Percentiles rank a stretch among this genome's conserved stretches.
These are phyloP conservation scores for Meteorus colon DNA, from an alignment of 2,888 invertebrate genomes.

Conservation along the genomic window DNA sequence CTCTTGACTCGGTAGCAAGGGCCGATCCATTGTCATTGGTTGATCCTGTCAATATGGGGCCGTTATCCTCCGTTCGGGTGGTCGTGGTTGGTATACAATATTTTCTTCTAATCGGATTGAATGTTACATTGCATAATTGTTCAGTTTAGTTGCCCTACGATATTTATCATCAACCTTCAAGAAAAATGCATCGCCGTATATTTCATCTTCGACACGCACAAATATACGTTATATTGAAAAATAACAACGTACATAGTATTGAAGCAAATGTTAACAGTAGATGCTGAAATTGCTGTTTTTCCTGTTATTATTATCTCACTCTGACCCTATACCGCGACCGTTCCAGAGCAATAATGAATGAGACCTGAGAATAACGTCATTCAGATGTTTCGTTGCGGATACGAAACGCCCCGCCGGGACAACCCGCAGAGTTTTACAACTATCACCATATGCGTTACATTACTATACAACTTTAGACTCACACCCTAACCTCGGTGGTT, in stretches of 20 bases:
- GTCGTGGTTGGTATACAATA: constrained; percentile 52
- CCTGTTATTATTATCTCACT: constrained; percentile 28
- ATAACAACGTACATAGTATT: too few relatives aligned
- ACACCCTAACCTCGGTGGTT: constrained; percentile 50
- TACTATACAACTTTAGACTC: constrained; percentile 65
- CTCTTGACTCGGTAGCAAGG: constrained; percentile 67
- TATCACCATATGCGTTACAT: constrained; percentile 71
- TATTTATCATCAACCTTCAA: constrained; percentile 20
- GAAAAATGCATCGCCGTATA: background rate
- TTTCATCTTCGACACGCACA: background rate
- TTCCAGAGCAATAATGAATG: constrained; percentile 58
- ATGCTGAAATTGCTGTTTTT: background rate
- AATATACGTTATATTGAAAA: too few relatives aligned
- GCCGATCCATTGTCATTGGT: constrained; percentile 32
- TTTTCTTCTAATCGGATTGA: constrained; percentile 64
- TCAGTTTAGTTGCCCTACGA: constrained; percentile 31
- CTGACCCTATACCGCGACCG: background rate
- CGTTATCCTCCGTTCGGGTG: constrained; percentile 47
- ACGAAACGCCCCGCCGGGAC: constrained; percentile 52
- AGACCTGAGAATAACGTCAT: constrained; percentile 66
- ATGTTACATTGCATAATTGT: constrained; percentile 60
- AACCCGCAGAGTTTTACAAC: constrained; percentile 73
- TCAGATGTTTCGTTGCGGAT: constrained; percentile 57
- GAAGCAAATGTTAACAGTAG: too few relatives aligned
- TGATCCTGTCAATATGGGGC: constrained; percentile 39